Evolutionary conservation across 2,888 invertebrate species (phyloP).

Genomic region (Microctonus brassicae): DNA sequence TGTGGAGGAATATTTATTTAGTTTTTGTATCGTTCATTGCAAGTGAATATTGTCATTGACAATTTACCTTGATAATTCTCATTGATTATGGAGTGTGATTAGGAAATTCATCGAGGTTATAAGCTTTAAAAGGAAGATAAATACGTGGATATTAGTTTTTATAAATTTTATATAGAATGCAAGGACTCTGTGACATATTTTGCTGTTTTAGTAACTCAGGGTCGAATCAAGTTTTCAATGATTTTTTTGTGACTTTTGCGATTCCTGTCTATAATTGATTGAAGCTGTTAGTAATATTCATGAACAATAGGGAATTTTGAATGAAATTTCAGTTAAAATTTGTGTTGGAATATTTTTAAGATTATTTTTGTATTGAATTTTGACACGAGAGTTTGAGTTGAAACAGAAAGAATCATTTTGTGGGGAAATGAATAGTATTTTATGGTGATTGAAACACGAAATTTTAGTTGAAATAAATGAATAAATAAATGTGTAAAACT

Average conservation of each 20-base stretch:
- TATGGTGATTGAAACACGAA: too few relatives aligned
- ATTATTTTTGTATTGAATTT: too few relatives aligned
- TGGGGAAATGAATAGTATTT: too few relatives aligned
- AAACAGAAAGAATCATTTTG: too few relatives aligned
- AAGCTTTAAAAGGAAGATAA: constrained; percentile 5
- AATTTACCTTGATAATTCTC: neutral
- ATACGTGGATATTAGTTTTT: neutral
- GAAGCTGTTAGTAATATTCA: neutral
- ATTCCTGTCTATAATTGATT: neutral
- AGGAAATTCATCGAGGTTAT: neutral
- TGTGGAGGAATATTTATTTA: too few relatives aligned
- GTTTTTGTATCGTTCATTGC: neutral
- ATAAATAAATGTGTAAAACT: too few relatives aligned
- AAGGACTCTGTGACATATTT: neutral
- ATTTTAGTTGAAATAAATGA: too few relatives aligned
- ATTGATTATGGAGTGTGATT: neutral
- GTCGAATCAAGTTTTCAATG: neutral
- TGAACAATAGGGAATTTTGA: too few relatives aligned
- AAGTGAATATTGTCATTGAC: constrained; percentile 2
- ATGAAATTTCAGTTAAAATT: too few relatives aligned
- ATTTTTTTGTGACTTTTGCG: neutral
- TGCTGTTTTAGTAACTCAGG: neutral
- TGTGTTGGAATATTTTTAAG: too few relatives aligned
- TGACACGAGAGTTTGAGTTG: too few relatives aligned
- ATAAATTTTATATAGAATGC: neutral